These are phyloP conservation scores for Aleiodes sp. DNA, from an alignment of 1,140 invertebrate species.

Conservation along the genomic window DNA sequence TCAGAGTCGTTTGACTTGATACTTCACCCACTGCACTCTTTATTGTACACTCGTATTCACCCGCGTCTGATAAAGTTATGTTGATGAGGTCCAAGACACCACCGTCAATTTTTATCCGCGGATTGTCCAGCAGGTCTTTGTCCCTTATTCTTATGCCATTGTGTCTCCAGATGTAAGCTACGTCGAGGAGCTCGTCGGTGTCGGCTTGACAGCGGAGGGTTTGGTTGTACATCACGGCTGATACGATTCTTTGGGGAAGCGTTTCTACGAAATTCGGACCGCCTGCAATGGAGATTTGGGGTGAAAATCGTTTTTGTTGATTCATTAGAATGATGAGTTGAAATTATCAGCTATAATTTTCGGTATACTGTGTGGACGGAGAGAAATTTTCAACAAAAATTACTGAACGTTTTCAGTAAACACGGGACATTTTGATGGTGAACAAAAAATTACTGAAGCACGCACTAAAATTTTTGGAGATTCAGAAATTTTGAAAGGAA, in stretches of 20 bases:
- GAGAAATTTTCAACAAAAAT: no score
- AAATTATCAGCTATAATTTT: no score
- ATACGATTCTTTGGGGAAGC: conserved; percentile 72
- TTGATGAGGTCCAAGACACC: conserved; percentile 84
- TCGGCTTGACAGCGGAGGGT: conserved; percentile 83
- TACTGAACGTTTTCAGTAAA: no score
- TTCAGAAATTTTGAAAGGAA: no score
- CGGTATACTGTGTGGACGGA: no score
- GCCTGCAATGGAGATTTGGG: conserved; percentile 58
- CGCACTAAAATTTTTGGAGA: no score
- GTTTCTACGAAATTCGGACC: conserved; percentile 77
- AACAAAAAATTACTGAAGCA: no score
- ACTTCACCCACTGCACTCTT: conserved; percentile 88
- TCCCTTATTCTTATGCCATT: conserved; percentile 84
- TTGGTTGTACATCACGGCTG: conserved; percentile 76
- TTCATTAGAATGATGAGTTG: no score
- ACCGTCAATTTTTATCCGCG: conserved; percentile 69
- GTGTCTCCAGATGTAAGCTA: conserved; percentile 90
- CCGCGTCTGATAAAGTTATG: conserved; percentile 84
- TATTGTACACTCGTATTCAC: conserved; percentile 88
- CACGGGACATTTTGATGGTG: no score
- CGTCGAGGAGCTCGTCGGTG: conserved; percentile 83
- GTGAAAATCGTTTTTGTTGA: not conserved
- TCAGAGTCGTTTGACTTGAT: conserved; percentile 74
- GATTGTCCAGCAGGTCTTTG: conserved; percentile 66